Evolutionary conservation across 2,888 invertebrate genomes (phyloP).

Genomic region (Drosophila falleni): DNA sequence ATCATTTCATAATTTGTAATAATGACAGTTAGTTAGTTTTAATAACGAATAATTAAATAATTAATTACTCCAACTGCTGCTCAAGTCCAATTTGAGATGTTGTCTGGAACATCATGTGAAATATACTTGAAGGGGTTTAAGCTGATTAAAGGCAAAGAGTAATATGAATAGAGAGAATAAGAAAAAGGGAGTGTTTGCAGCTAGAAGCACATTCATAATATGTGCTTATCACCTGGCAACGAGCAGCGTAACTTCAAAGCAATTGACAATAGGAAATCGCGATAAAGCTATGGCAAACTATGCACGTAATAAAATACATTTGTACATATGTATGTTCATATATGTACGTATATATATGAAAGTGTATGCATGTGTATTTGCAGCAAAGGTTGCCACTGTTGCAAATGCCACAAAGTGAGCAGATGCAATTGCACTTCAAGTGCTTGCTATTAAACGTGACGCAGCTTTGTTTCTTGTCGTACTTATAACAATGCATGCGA

Average conservation of each 20-base stretch:
- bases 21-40: no score
- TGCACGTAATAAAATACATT: neutral
- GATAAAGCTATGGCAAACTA: neutral
- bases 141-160: neutral
- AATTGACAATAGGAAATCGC: neutral
- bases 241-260: neutral
- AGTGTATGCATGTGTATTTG: neutral
- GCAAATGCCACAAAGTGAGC: constrained; percentile 16
- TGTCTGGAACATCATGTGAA: no score
- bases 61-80: no score
- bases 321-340: neutral
- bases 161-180: neutral
- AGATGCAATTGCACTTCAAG: constrained; percentile 28
- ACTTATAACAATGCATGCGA: constrained; percentile 25
- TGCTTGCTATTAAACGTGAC: constrained; percentile 21
- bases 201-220: neutral
- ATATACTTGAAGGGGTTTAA: no score
- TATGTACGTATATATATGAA: neutral
- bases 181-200: no score
- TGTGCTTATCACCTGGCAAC: constrained; percentile 9
- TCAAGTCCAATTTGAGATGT: no score
- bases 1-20: no score
- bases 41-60: no score
- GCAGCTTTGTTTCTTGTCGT: neutral
- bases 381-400: constrained; percentile 7